Percentiles rank a stretch among this genome's conserved stretches.
These are phyloP conservation scores for Cephalophus harveyi DNA, from an alignment of 2,113 vertebrate genomes.

Conservation along the genomic window DNA sequence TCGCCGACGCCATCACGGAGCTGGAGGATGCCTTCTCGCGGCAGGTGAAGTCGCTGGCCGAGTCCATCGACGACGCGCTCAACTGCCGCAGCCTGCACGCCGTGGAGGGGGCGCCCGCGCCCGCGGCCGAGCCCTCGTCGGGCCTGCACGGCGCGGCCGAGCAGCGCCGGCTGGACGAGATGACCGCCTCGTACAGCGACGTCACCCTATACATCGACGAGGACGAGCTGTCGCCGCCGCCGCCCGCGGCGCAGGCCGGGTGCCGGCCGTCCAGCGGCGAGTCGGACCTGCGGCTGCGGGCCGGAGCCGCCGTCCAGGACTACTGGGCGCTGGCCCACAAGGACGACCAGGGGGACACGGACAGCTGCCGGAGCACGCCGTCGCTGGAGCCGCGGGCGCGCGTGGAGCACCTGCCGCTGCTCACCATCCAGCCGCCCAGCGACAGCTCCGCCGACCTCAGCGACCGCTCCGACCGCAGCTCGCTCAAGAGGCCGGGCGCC, in stretches of 20 bases:
- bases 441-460: conserved; percentile 96
- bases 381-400: conserved; percentile 90
- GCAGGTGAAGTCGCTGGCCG: conserved; percentile 96
- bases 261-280: conserved; percentile 89
- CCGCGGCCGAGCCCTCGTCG: conserved; percentile 83
- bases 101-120: conserved; percentile 82
- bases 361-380: conserved; percentile 94
- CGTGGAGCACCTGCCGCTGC: conserved; percentile 90
- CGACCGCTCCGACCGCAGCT: conserved; percentile 92
- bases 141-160: conserved; percentile 80
- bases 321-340: conserved; percentile 94
- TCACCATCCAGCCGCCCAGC: conserved; percentile 96
- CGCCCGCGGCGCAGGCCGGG: conserved; percentile 87
- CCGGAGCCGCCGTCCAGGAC: conserved; percentile 88
- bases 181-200: conserved; percentile 96
- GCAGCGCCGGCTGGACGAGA: conserved; percentile 91
- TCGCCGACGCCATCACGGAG: conserved; percentile 94
- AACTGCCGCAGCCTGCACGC: conserved; percentile 94
- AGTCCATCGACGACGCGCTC: conserved; percentile 96
- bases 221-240: conserved; percentile 93
- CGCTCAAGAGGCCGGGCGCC: conserved; percentile 88
- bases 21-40: conserved; percentile 97
- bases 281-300: conserved; percentile 88
- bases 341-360: conserved; percentile 91
- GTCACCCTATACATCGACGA: conserved; percentile 97